Percentiles rank a stretch among this genome's conserved stretches.
These are phyloP conservation scores for Microplitis mediator DNA, from an alignment of 1,140 invertebrate species.

Conservation along the genomic window DNA sequence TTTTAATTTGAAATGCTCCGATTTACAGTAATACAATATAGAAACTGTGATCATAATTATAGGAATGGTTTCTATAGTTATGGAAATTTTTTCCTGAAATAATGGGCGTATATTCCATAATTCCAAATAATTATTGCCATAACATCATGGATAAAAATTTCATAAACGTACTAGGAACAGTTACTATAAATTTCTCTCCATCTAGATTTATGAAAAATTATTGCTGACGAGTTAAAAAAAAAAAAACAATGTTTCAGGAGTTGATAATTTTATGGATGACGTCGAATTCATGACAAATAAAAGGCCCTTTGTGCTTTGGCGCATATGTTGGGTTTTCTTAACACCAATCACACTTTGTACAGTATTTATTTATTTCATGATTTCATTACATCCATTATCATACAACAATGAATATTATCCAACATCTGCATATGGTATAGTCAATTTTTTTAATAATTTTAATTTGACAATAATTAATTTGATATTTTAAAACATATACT, in stretches of 20 bases:
- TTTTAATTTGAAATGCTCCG: too few relatives aligned
- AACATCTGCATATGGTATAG: constrained; percentile 16
- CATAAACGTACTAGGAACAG: too few relatives aligned
- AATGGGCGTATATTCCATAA: too few relatives aligned
- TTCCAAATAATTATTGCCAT: too few relatives aligned
- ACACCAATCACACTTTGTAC: constrained; percentile 73
- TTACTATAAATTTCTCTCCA: too few relatives aligned
- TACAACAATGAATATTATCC: constrained; percentile 34
- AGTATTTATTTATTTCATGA: constrained; percentile 72
- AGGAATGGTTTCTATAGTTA: too few relatives aligned
- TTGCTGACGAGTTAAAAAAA: too few relatives aligned
- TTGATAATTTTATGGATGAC: constrained; percentile 76
- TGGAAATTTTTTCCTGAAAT: too few relatives aligned
- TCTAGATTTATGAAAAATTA: too few relatives aligned
- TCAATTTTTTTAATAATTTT: background rate
- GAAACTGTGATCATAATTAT: too few relatives aligned
- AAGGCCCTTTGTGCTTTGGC: constrained; percentile 77
- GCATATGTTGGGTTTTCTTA: constrained; percentile 78
- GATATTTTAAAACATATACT: background rate
- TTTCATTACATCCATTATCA: constrained; percentile 59
- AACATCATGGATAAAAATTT: too few relatives aligned
- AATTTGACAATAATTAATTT: background rate
- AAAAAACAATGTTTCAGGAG: constrained; percentile 54
- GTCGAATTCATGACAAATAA: constrained; percentile 79
- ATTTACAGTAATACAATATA: too few relatives aligned